These are phyloP conservation scores for Muscina levida DNA, from an alignment of 2,888 invertebrate genomes.

Conservation along the genomic window DNA sequence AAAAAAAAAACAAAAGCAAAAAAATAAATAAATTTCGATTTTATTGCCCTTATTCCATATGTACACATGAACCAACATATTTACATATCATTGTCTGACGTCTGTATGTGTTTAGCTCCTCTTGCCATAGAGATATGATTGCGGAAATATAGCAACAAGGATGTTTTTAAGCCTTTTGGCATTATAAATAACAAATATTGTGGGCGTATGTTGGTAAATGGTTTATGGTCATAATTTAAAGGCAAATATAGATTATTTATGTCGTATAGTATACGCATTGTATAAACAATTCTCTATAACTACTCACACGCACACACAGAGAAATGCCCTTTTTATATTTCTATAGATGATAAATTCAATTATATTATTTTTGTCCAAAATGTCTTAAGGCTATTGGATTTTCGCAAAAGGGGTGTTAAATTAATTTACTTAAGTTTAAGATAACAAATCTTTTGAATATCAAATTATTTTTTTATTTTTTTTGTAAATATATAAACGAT, in stretches of 20 bases:
- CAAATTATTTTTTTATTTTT: too few relatives aligned
- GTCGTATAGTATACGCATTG: too few relatives aligned
- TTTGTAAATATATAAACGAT: too few relatives aligned
- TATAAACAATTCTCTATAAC: too few relatives aligned
- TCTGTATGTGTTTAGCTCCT: neutral
- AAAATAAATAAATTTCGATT: neutral
- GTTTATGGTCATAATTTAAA: constrained; percentile 44
- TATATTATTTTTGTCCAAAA: too few relatives aligned
- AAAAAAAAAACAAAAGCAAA: constrained; percentile 3
- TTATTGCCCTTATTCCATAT: constrained; percentile 9
- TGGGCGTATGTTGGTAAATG: constrained; percentile 35
- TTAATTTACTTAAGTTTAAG: too few relatives aligned
- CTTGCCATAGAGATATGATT: neutral
- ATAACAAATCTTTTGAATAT: too few relatives aligned
- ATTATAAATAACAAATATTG: constrained; percentile 18
- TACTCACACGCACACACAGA: too few relatives aligned
- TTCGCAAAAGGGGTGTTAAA: too few relatives aligned
- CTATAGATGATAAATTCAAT: too few relatives aligned
- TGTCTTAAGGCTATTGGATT: too few relatives aligned
- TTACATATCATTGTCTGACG: neutral
- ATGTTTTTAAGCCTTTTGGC: constrained; percentile 8
- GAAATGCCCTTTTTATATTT: too few relatives aligned
- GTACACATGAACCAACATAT: neutral
- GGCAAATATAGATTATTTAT: constrained; percentile 16
- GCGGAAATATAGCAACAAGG: neutral